These are phyloP conservation scores for Torymus tubicola DNA, from an alignment of 2,888 invertebrate genomes.

Conservation along the genomic window DNA sequence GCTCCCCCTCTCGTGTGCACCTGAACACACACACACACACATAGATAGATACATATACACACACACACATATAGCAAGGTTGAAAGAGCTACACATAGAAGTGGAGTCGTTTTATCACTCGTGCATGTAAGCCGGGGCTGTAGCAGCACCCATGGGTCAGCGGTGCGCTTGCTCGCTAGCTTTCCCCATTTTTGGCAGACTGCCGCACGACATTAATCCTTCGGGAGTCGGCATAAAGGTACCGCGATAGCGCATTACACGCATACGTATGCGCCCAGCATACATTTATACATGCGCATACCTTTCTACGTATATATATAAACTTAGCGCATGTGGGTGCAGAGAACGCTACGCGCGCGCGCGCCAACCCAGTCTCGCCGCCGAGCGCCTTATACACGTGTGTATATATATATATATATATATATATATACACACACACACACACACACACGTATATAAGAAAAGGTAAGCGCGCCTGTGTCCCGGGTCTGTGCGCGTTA, in stretches of 20 bases:
- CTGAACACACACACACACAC: neutral
- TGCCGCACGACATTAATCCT: constrained; percentile 72
- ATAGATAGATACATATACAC: neutral
- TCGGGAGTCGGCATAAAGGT: constrained; percentile 63
- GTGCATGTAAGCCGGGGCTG: constrained; percentile 33
- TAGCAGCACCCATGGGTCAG: constrained; percentile 9
- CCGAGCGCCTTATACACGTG: no score
- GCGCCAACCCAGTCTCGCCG: no score
- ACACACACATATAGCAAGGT: no score
- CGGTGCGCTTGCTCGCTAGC: neutral
- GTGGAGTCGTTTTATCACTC: constrained; percentile 41
- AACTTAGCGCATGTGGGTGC: no score
- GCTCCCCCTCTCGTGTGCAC: neutral
- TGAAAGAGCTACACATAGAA: no score
- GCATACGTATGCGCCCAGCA: neutral
- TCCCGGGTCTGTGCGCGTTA: constrained; percentile 11
- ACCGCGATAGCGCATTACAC: constrained; percentile 29
- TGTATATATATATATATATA: no score
- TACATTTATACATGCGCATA: constrained; percentile 6
- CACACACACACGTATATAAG: constrained; percentile 29
- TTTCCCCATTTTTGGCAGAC: constrained; percentile 69
- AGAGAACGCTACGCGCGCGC: no score
- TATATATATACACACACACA: no score
- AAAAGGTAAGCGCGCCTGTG: constrained; percentile 3
- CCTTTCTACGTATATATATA: no score